Evolutionary conservation across 2,113 vertebrate species (phyloP).

Genomic region (Cinclus mexicanus): DNA sequence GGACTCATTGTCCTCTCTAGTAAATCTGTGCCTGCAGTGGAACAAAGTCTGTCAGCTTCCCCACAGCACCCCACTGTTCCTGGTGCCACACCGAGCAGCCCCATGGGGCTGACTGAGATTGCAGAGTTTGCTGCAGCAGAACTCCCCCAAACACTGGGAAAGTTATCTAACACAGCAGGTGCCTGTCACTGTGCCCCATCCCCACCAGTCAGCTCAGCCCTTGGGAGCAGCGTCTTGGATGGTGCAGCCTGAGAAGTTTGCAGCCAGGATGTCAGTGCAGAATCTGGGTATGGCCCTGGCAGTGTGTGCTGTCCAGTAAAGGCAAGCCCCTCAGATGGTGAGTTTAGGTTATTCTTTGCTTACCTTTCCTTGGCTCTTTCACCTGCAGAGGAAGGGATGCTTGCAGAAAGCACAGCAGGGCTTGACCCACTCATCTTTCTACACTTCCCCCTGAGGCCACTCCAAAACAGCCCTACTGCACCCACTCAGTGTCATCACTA

Average conservation of each 20-base stretch:
- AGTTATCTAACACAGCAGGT: no score
- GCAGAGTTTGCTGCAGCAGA: neutral
- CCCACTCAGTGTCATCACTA: no score
- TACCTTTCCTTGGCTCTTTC: neutral
- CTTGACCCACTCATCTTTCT: neutral
- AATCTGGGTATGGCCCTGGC: neutral
- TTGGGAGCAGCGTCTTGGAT: neutral
- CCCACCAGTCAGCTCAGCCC: neutral
- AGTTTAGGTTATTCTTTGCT: neutral
- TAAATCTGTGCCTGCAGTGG: neutral
- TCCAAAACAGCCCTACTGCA: neutral
- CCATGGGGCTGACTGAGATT: neutral
- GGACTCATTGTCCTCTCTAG: neutral
- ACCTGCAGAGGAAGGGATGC: neutral
- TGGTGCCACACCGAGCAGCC: no score
- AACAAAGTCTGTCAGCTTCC: neutral
- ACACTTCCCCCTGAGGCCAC: accelerated
- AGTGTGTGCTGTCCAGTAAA: no score
- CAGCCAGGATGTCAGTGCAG: neutral
- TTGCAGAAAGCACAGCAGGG: neutral
- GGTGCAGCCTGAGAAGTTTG: neutral
- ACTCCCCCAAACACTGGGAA: neutral
- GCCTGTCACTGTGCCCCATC: neutral
- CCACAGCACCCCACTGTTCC: neutral
- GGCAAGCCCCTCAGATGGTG: accelerated